Percentiles rank a stretch among this genome's conserved stretches.
phyloP scores from a whole-genome alignment of 2,113 vertebrate species.

The Pimephales promelas region DNA sequence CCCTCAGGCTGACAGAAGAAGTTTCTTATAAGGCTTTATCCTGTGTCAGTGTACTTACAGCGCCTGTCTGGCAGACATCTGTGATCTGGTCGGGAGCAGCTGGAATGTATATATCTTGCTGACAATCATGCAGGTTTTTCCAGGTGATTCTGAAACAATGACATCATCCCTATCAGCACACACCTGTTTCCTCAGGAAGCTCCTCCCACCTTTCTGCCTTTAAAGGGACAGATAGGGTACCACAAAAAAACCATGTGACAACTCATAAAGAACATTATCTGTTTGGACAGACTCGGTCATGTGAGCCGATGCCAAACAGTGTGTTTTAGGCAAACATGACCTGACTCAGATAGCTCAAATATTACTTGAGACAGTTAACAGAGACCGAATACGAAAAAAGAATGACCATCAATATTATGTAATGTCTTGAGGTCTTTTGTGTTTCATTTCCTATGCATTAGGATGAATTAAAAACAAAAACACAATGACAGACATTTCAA shows the following conservation, averaged over 20 bases:
- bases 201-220: slow-evolving; percentile 66
- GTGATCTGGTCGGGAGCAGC: slow-evolving; percentile 46
- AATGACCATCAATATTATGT: neutral
- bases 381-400: neutral
- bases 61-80: slow-evolving; percentile 33
- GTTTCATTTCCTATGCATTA: neutral
- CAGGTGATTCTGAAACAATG: slow-evolving; percentile 76
- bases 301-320: slow-evolving; percentile 25
- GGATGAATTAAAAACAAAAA: neutral
- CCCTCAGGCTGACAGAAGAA: slow-evolving; percentile 6
- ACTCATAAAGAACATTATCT: slow-evolving; percentile 27
- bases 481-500: neutral
- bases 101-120: slow-evolving; percentile 35
- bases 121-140: slow-evolving; percentile 52
- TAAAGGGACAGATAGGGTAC: slow-evolving; percentile 67
- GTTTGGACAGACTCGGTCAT: slow-evolving; percentile 37
- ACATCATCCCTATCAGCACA: slow-evolving; percentile 73
- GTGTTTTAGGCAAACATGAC: slow-evolving; percentile 20
- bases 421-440: neutral
- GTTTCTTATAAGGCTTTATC: slow-evolving; percentile 13
- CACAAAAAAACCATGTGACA: neutral
- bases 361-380: neutral
- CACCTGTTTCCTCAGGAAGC: slow-evolving; percentile 75
- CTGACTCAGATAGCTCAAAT: slow-evolving; percentile 12
- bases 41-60: slow-evolving; percentile 39